Conservation (phyloP, 1,140 invertebrate species). For the Ceratina calcarata region DNA sequence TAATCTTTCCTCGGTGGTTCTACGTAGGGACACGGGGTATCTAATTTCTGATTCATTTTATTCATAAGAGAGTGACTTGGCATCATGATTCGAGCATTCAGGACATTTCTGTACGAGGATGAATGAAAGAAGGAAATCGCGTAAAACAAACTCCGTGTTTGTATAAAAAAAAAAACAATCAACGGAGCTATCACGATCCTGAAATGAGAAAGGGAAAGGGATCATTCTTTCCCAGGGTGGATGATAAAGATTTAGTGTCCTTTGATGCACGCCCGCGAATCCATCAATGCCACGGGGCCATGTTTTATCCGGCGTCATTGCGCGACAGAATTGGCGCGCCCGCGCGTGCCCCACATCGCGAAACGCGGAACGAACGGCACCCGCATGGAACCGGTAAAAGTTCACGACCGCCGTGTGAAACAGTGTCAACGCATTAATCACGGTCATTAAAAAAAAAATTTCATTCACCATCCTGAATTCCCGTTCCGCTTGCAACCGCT, state of each 20-base stretch:
- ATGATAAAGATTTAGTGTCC: not conserved
- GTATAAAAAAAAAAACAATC: too few species aligned
- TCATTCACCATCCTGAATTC: conserved; percentile 31
- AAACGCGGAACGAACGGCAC: not conserved
- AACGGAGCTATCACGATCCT: too few species aligned
- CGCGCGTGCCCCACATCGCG: not conserved
- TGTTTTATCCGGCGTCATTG: not conserved
- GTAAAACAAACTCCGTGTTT: too few species aligned
- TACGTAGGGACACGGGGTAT: too few species aligned
- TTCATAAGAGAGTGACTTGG: too few species aligned
- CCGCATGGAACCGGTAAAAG: not conserved
- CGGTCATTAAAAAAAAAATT: conserved; percentile 36
- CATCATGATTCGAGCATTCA: too few species aligned
- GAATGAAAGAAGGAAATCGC: too few species aligned
- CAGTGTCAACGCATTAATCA: conserved; percentile 36
- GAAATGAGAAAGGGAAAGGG: too few species aligned
- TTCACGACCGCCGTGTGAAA: not conserved
- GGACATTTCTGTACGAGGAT: too few species aligned
- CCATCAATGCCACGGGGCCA: conserved; percentile 5
- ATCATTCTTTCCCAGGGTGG: not conserved
- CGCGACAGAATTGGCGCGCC: not conserved
- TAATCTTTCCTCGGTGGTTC: too few species aligned
- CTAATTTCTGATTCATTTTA: too few species aligned
- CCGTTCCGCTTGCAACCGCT: not conserved
- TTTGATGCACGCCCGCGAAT: conserved; percentile 1